These are phyloP conservation scores for Hirtodrosophila confusa DNA, from an alignment of 2,888 invertebrate genomes.

Conservation along the genomic window DNA sequence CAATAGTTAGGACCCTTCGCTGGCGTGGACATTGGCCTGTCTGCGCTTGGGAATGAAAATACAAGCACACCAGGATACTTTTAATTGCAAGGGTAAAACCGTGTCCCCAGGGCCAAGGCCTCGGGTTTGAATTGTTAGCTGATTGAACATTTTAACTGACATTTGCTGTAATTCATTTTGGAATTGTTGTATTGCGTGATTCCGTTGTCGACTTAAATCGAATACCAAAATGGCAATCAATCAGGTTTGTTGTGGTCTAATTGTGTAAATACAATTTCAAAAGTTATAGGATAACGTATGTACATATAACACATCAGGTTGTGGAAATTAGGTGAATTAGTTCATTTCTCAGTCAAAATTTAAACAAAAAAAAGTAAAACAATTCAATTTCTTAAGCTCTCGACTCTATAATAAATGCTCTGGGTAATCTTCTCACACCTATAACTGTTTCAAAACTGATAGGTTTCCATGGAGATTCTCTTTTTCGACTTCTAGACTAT, in stretches of 20 bases:
- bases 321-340: too few species aligned
- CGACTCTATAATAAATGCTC: too few species aligned
- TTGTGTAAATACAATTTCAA: not conserved
- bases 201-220: conserved; percentile 58
- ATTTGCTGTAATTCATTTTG: conserved; percentile 35
- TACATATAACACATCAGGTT: too few species aligned
- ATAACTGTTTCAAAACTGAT: too few species aligned
- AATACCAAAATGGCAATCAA: conserved; percentile 56
- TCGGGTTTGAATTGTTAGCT: conserved; percentile 1
- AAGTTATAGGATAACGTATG: too few species aligned
- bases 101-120: not conserved
- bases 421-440: too few species aligned
- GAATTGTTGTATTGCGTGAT: conserved; percentile 70
- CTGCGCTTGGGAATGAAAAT: not conserved
- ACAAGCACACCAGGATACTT: conserved; percentile 4
- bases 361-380: too few species aligned
- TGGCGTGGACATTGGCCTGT: conserved; percentile 31
- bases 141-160: conserved; percentile 7
- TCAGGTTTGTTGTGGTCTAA: conserved; percentile 42
- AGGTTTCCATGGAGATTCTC: too few species aligned
- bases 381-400: too few species aligned
- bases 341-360: too few species aligned
- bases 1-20: conserved; percentile 7
- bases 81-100: conserved; percentile 35
- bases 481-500: too few species aligned